Evolutionary conservation across 2,113 vertebrate species (phyloP), one percentile per base, ranked within the genome.

Genomic region (Peromyscus leucopus): DNA sequence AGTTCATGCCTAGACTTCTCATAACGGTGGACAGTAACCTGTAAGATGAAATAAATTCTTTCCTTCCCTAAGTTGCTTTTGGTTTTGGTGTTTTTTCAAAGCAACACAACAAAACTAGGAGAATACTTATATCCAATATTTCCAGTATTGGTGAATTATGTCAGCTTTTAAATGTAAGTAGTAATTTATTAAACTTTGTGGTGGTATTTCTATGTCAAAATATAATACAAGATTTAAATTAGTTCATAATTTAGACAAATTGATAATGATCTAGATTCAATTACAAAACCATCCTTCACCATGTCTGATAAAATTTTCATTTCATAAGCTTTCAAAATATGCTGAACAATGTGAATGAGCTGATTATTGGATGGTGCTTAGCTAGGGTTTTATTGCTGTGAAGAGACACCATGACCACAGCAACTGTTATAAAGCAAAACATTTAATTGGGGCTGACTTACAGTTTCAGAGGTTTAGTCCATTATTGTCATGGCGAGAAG

Each of bases 141-240:
- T 91, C 19, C 17, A 48, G 7, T 48, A 55, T 6, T 36, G 13
- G 26, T 96, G 46, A 89, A 65, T 51, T 91, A 91, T 88, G 87
- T 46, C 22, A 90, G 12, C 15, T 92, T 65, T 89, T 55, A 96
- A 86, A 22, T n/a, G 36, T 55, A 11, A 94, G 4, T 91, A 65
- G 16, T 76, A 33, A 31, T 39, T 95, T 94, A 63, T 28, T 88
- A 90, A 95, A 76, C 48, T 90, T 86, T 92, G 21, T 2, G 63
- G 8, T 95, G 36, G 5, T 9, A 24, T 75, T 61, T 94, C 39
- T 59, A 89, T 78, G 22, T 72, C 90, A 31, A 95, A 75, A 76
- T 91, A 78, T 88, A 94, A 63, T 36, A 84, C 31, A 91, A 10
- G 2, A 5, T 89, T 91, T 11, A 39, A 94, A 95, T 67, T 95